phyloP scores from a whole-genome alignment of 2,888 invertebrate species.

The Melanophora roralis region DNA sequence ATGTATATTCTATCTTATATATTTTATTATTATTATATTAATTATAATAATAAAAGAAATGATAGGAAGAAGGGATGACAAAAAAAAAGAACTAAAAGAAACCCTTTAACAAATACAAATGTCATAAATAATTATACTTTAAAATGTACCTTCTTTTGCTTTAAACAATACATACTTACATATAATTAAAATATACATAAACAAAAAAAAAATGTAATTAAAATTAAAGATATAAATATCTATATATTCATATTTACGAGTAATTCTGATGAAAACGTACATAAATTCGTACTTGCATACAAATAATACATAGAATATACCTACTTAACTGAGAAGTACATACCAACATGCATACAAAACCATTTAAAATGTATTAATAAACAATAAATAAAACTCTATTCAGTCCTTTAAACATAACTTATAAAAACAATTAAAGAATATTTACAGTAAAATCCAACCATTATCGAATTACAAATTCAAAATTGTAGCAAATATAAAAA shows the following conservation, averaged over 20 bases:
- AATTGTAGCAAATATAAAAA: slow-evolving; percentile 2
- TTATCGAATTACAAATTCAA: neutral
- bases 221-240: slow-evolving; percentile 21
- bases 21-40: slow-evolving; percentile 54
- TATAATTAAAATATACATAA: slow-evolving; percentile 21
- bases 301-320: no score
- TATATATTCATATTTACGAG: slow-evolving; percentile 52
- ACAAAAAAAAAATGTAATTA: no score
- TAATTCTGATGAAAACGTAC: slow-evolving; percentile 54
- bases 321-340: slow-evolving; percentile 15
- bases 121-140: slow-evolving; percentile 60
- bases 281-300: slow-evolving; percentile 42
- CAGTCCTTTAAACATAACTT: slow-evolving; percentile 17
- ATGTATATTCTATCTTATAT: slow-evolving; percentile 38
- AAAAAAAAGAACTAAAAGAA: slow-evolving; percentile 1
- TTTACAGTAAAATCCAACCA: slow-evolving; percentile 51
- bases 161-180: slow-evolving; percentile 38
- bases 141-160: slow-evolving; percentile 62
- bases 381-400: slow-evolving; percentile 34
- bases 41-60: slow-evolving; percentile 14
- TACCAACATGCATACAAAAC: slow-evolving; percentile 45
- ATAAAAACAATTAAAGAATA: slow-evolving; percentile 28
- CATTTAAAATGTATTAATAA: neutral
- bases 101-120: slow-evolving; percentile 53
- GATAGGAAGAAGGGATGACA: neutral